Conservation (phyloP, 2,888 invertebrate genomes). For the Pseudanteris insignis region DNA sequence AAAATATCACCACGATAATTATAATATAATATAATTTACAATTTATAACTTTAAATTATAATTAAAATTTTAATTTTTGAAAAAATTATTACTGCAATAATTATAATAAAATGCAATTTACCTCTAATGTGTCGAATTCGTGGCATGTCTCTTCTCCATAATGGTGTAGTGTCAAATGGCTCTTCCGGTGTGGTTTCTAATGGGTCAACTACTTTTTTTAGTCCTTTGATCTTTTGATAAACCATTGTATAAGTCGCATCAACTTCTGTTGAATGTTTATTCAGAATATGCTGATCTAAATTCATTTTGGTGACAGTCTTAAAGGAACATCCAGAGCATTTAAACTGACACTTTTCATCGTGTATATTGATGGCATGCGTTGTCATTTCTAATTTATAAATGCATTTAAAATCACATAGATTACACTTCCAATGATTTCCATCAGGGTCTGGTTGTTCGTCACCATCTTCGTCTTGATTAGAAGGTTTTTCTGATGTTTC, state of each 20-base stretch:
- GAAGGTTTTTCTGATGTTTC: slow-evolving; percentile 46
- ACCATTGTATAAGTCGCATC: slow-evolving; percentile 59
- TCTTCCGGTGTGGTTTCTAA: slow-evolving; percentile 54
- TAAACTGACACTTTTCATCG: slow-evolving; percentile 74
- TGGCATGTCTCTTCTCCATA: slow-evolving; percentile 72
- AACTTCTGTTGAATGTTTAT: slow-evolving; percentile 69
- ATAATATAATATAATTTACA: not conserved
- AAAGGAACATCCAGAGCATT: slow-evolving; percentile 76
- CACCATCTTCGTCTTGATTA: slow-evolving; percentile 48
- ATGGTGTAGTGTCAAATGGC: slow-evolving; percentile 70
- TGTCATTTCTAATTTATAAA: slow-evolving; percentile 71
- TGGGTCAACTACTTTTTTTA: slow-evolving; percentile 52
- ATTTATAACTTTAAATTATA: too few relatives aligned
- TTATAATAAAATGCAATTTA: slow-evolving; percentile 54
- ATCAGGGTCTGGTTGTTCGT: slow-evolving; percentile 61
- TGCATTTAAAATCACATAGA: slow-evolving; percentile 72
- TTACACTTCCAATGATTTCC: slow-evolving; percentile 77
- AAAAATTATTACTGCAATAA: not conserved
- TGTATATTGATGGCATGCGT: slow-evolving; percentile 73
- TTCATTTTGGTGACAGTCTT: slow-evolving; percentile 69
- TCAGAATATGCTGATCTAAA: slow-evolving; percentile 72
- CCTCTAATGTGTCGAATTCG: slow-evolving; percentile 72
- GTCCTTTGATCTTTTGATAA: slow-evolving; percentile 68
- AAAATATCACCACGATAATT: not conserved
- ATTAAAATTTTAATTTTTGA: not conserved